phyloP scores from a whole-genome alignment of 1,140 invertebrate genomes.

The Aphis craccivora region DNA sequence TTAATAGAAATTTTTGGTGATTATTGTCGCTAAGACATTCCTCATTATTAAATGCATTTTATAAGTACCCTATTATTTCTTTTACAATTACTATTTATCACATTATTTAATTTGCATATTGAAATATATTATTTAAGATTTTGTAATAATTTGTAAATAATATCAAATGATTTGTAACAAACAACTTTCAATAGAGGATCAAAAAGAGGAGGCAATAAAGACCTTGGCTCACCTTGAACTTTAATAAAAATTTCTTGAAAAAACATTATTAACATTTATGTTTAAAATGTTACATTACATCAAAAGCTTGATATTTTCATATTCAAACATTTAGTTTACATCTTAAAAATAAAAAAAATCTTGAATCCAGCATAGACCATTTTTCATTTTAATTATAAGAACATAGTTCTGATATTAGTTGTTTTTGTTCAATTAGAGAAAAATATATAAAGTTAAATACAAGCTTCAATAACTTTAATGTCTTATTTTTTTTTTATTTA shows the following conservation, averaged over 20 bases:
- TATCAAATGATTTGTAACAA: not conserved
- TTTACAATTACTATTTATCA: not conserved
- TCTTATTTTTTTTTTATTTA: not conserved
- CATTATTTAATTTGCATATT: not conserved
- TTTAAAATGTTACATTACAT: not conserved
- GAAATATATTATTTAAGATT: not conserved
- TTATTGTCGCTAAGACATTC: not conserved
- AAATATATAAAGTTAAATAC: too few relatives aligned
- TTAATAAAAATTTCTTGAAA: not conserved
- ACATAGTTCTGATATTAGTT: too few relatives aligned
- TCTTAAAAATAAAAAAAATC: too few relatives aligned
- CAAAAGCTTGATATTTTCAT: not conserved
- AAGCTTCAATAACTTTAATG: too few relatives aligned
- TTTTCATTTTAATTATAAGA: too few relatives aligned
- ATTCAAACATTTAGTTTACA: not conserved
- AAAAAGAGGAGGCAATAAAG: not conserved
- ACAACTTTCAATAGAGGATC: not conserved
- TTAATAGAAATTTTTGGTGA: not conserved
- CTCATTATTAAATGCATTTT: not conserved
- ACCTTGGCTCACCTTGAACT: not conserved
- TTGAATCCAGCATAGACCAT: too few relatives aligned
- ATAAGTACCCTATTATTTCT: not conserved
- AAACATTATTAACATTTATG: not conserved
- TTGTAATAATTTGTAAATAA: not conserved
- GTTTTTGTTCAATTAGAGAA: too few relatives aligned